These are phyloP conservation scores for Thecocarcelia acutangulata DNA, from an alignment of 2,888 invertebrate genomes.

Conservation along the genomic window DNA sequence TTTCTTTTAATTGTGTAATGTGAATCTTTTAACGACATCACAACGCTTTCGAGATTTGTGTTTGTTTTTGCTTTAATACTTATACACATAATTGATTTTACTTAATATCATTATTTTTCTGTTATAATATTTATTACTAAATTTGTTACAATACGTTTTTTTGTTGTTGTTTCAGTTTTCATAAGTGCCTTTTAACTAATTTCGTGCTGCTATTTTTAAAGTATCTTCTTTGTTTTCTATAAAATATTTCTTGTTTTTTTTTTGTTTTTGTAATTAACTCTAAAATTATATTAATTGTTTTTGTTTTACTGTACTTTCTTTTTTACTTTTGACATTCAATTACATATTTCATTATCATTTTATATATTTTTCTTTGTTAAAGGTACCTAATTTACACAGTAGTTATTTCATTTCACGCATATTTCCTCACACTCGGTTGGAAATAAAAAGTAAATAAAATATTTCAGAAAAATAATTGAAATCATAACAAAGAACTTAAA, in stretches of 20 bases:
- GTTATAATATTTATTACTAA: constrained; percentile 23
- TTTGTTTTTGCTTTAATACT: constrained; percentile 17
- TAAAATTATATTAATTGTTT: constrained; percentile 53
- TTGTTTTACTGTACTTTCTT: constrained; percentile 10
- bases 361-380: constrained; percentile 61
- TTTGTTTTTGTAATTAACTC: constrained; percentile 32
- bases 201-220: constrained; percentile 64
- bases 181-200: constrained; percentile 66
- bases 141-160: constrained; percentile 8
- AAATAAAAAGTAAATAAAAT: not conserved
- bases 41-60: constrained; percentile 81
- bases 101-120: constrained; percentile 41
- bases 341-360: constrained; percentile 53
- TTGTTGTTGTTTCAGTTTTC: constrained; percentile 43
- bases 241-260: constrained; percentile 37
- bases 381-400: constrained; percentile 81
- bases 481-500: not conserved
- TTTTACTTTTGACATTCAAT: constrained; percentile 58
- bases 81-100: constrained; percentile 58
- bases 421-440: not conserved
- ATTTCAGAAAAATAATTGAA: not conserved
- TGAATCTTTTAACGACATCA: constrained; percentile 73
- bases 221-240: constrained; percentile 19
- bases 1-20: constrained; percentile 52
- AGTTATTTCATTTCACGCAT: constrained; percentile 71